phyloP scores from a whole-genome alignment of 2,113 vertebrate species.

The Prolemur simus region DNA sequence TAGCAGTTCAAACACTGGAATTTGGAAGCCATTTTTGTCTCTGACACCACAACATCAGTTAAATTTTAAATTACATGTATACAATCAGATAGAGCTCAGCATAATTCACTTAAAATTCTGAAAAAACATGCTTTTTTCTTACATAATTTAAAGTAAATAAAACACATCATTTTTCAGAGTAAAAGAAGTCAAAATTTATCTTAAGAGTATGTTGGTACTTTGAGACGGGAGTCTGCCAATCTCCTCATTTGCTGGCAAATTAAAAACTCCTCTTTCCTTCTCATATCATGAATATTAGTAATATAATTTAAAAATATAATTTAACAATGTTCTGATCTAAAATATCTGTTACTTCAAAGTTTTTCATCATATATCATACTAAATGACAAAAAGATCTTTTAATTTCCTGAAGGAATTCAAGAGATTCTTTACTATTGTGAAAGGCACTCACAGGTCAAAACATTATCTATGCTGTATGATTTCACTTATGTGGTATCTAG shows the following conservation, averaged over 20 bases:
- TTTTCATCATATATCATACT: neutral
- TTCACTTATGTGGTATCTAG: neutral
- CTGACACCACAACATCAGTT: neutral
- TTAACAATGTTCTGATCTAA: neutral
- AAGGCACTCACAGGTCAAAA: neutral
- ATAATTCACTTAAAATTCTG: slow-evolving; percentile 34
- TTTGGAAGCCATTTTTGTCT: neutral
- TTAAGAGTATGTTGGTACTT: too few species aligned
- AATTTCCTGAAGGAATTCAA: neutral
- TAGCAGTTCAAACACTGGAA: neutral
- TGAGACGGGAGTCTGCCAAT: too few species aligned
- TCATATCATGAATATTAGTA: neutral
- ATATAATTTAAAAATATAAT: neutral
- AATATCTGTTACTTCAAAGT: neutral
- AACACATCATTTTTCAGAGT: neutral
- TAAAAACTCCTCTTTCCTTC: too few species aligned
- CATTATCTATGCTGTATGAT: neutral
- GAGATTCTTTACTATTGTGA: neutral
- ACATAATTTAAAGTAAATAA: neutral
- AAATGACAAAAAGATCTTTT: neutral
- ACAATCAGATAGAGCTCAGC: neutral
- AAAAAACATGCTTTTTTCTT: neutral
- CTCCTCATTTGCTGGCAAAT: too few species aligned
- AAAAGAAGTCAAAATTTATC: slow-evolving; percentile 12
- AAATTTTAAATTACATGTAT: slow-evolving; percentile 9